Evolutionary conservation across 1,140 invertebrate genomes (phyloP).

Genomic region (Diabrotica virgifera): DNA sequence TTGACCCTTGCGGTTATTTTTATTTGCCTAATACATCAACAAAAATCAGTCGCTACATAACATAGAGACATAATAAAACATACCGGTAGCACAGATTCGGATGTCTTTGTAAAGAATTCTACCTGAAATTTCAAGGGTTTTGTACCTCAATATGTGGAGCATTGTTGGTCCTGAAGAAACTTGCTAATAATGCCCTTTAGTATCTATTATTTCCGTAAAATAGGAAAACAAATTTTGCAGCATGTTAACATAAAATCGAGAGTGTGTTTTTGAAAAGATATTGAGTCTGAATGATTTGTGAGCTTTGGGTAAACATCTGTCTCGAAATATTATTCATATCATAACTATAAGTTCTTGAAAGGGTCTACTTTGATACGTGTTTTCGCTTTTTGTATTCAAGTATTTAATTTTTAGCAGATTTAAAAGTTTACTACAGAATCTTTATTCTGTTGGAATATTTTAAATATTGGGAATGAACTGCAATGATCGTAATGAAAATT

Average conservation of each 20-base stretch:
- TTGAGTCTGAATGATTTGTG: constrained; percentile 2
- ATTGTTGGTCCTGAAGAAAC: background rate
- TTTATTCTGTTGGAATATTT: no score
- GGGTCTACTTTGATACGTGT: background rate
- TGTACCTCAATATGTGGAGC: background rate
- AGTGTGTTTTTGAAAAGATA: background rate
- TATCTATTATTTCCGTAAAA: constrained; percentile 1
- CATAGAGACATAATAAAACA: background rate
- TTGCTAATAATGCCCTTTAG: constrained; percentile 1
- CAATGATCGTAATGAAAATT: no score
- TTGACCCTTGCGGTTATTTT: background rate
- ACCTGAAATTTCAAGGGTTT: background rate
- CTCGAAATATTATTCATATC: background rate
- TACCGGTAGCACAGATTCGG: background rate
- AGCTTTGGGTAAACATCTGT: background rate
- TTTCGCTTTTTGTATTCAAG: no score
- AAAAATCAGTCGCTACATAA: constrained; percentile 2
- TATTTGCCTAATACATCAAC: background rate
- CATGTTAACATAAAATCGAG: constrained; percentile 2
- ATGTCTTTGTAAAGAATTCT: background rate
- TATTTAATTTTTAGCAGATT: no score
- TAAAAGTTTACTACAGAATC: no score
- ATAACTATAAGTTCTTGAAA: background rate
- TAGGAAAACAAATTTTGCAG: constrained; percentile 2
- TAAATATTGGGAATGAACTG: no score